phyloP scores from a whole-genome alignment of 2,113 vertebrate genomes.

The Labeo rohita region DNA sequence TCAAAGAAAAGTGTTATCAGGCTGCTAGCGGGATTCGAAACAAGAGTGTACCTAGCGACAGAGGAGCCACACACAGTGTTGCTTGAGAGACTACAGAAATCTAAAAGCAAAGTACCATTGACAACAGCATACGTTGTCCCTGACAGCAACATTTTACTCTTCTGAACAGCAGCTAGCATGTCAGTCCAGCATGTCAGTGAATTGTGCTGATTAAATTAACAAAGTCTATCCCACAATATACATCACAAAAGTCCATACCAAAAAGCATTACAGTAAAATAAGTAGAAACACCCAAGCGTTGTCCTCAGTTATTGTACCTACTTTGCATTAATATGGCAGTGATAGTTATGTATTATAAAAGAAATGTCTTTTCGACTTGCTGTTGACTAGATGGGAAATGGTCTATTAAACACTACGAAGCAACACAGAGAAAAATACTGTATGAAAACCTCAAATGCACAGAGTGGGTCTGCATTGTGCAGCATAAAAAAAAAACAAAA shows the following conservation, averaged over 20 bases:
- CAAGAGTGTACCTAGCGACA: conserved; percentile 74
- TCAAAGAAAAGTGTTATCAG: conserved; percentile 72
- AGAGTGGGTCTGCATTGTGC: conserved; percentile 79
- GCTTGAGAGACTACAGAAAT: conserved; percentile 83
- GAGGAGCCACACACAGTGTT: conserved; percentile 88
- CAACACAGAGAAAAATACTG: conserved; percentile 76
- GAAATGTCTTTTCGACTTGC: conserved; percentile 83
- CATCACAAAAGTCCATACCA: conserved; percentile 92
- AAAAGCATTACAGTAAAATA: conserved; percentile 94
- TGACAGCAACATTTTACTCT: conserved; percentile 80
- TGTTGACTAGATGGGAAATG: conserved; percentile 80
- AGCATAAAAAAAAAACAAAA: conserved; percentile 74
- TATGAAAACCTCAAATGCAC: conserved; percentile 82
- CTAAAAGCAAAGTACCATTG: conserved; percentile 90
- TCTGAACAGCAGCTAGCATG: conserved; percentile 93
- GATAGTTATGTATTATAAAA: conserved; percentile 84
- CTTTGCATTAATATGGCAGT: conserved; percentile 85
- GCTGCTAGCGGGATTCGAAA: conserved; percentile 82
- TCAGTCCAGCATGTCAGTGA: conserved; percentile 99
- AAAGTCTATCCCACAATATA: conserved; percentile 98
- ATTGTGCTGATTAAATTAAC: conserved; percentile 99
- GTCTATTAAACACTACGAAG: conserved; percentile 67
- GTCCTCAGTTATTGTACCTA: conserved; percentile 82
- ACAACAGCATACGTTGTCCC: conserved; percentile 82
- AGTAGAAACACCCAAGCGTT: conserved; percentile 89